phyloP scores from a whole-genome alignment of 2,797 vertebrate species.

The Alcedo atthis region DNA sequence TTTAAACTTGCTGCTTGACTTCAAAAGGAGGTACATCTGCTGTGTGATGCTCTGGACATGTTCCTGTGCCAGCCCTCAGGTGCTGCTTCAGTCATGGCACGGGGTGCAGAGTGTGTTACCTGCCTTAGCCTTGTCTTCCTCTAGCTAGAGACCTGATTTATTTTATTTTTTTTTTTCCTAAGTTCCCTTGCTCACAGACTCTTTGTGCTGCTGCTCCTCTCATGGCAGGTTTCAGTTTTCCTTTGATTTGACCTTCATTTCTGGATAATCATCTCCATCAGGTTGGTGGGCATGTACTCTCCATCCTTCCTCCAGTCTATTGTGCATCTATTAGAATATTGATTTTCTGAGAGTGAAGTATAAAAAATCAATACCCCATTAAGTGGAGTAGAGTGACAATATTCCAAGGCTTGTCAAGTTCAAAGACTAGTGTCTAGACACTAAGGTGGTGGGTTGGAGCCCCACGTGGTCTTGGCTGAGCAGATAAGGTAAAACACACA shows the following conservation, averaged over 20 bases:
- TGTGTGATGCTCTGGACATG: neutral
- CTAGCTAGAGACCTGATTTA: neutral
- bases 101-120: neutral
- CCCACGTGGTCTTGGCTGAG: neutral
- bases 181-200: neutral
- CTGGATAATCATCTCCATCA: neutral
- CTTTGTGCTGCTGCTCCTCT: neutral
- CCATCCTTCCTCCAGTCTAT: neutral
- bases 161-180: neutral
- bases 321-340: neutral
- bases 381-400: neutral
- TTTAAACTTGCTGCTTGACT: neutral
- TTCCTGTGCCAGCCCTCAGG: neutral
- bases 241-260: neutral
- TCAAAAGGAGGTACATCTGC: neutral
- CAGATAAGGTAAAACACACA: fast-evolving
- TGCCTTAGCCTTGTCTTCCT: neutral
- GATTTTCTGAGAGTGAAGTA: neutral
- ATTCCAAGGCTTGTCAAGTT: neutral
- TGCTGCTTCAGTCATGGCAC: neutral
- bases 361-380: slow-evolving; percentile 23
- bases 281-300: neutral
- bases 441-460: neutral
- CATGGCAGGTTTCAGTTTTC: neutral
- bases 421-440: neutral